These are phyloP conservation scores for Bagarius yarrelli DNA, from an alignment of 2,113 vertebrate genomes.

Conservation along the genomic window DNA sequence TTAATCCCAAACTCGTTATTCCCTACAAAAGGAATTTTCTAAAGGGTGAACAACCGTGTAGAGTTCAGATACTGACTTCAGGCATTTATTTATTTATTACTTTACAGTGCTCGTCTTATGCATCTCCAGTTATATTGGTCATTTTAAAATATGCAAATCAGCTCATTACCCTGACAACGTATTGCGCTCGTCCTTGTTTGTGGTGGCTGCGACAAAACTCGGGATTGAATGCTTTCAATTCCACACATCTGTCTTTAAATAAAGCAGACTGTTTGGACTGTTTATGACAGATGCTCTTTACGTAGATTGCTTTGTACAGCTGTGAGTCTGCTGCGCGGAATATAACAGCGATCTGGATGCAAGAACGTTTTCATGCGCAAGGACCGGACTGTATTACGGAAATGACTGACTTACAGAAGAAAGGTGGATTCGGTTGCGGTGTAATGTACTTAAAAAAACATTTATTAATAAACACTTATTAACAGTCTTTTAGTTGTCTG, in stretches of 20 bases:
- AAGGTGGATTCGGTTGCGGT: background rate
- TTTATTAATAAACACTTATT: too few relatives aligned
- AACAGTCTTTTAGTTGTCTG: too few relatives aligned
- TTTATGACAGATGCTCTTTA: background rate
- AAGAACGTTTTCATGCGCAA: background rate
- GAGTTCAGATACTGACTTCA: too few relatives aligned
- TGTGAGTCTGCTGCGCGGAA: too few relatives aligned
- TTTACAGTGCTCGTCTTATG: too few relatives aligned
- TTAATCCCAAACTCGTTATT: background rate
- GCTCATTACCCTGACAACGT: constrained; percentile 11
- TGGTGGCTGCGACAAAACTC: background rate
- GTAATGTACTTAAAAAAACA: background rate
- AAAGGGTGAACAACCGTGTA: background rate
- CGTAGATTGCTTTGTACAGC: background rate
- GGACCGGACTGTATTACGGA: background rate
- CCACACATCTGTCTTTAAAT: background rate
- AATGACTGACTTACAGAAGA: background rate
- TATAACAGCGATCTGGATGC: background rate
- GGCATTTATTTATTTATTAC: too few relatives aligned
- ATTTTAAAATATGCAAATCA: constrained; percentile 12
- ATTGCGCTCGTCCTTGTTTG: background rate
- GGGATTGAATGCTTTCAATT: constrained; percentile 6
- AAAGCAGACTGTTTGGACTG: background rate
- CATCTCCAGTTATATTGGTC: background rate
- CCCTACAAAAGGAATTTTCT: background rate